phyloP scores from a whole-genome alignment of 2,113 vertebrate genomes.

The Stegastes partitus region DNA sequence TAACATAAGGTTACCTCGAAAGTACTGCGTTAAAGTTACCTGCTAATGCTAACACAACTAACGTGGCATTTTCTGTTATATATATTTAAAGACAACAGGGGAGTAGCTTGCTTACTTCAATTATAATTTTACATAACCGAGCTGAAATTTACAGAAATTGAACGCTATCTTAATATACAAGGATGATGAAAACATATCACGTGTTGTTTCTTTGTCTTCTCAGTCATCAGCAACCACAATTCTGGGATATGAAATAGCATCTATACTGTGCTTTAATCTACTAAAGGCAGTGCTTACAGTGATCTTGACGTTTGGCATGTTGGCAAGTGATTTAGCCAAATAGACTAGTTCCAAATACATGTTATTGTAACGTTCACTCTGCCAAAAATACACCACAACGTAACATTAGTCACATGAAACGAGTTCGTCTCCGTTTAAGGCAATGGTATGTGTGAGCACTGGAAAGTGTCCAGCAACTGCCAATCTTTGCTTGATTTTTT shows the following conservation, averaged over 20 bases:
- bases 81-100: accelerated
- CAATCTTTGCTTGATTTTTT: not conserved
- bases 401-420: not conserved
- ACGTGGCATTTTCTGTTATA: not conserved
- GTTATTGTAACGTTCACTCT: not conserved
- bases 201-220: constrained; percentile 35
- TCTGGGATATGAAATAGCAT: accelerated
- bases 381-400: not conserved
- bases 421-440: constrained; percentile 43
- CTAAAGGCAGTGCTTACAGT: too few relatives aligned
- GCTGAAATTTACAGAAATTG: not conserved
- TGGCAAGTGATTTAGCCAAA: not conserved
- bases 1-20: not conserved
- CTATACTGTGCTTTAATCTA: accelerated
- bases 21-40: not conserved
- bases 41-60: not conserved
- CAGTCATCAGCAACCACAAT: not conserved
- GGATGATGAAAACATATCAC: constrained; percentile 21
- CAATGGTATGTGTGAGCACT: constrained; percentile 11
- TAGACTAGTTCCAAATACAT: too few relatives aligned
- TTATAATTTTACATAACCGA: not conserved
- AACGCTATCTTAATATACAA: not conserved
- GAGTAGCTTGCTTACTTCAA: not conserved
- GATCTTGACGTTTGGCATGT: not conserved
- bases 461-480: not conserved